Evolutionary conservation across 1,140 invertebrate species (phyloP).

Genomic region (Neuroterus valhalla): DNA sequence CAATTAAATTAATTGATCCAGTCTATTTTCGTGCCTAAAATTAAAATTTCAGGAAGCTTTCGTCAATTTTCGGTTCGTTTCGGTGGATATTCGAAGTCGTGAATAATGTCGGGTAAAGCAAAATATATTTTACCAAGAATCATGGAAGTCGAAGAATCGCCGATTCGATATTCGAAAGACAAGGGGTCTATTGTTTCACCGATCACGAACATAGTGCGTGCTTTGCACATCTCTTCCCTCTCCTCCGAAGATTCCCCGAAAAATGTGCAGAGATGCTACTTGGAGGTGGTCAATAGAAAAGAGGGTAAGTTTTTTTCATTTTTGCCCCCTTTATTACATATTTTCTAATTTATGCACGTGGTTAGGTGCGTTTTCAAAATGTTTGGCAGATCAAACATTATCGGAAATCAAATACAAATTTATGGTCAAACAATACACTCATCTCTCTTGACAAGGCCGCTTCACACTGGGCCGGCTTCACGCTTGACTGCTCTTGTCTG

Average conservation of each 20-base stretch:
- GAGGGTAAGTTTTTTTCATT: slow-evolving; percentile 13
- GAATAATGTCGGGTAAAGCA: neutral
- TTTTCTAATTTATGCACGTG: neutral
- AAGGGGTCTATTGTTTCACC: slow-evolving; percentile 42
- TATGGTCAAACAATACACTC: too few species aligned
- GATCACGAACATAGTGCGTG: slow-evolving; percentile 50
- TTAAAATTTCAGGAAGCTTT: neutral
- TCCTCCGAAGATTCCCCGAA: slow-evolving; percentile 26
- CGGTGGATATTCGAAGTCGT: neutral
- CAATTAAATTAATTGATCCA: neutral
- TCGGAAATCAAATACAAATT: too few species aligned
- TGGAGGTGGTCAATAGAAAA: neutral
- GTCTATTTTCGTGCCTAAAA: neutral
- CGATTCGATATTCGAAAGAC: neutral
- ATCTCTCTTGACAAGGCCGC: too few species aligned
- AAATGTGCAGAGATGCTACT: neutral
- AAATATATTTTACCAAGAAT: slow-evolving; percentile 30
- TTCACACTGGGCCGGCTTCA: too few species aligned
- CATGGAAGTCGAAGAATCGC: slow-evolving; percentile 29
- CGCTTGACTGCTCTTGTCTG: too few species aligned
- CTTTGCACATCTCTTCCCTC: slow-evolving; percentile 50
- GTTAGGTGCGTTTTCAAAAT: too few species aligned
- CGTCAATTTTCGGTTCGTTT: neutral
- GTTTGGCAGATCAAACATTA: too few species aligned
- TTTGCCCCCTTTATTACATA: neutral